A percentile compares a stretch with the other conserved stretches of the same genome.
Conservation (phyloP, 2,113 vertebrate species). For the Merops nubicus region DNA sequence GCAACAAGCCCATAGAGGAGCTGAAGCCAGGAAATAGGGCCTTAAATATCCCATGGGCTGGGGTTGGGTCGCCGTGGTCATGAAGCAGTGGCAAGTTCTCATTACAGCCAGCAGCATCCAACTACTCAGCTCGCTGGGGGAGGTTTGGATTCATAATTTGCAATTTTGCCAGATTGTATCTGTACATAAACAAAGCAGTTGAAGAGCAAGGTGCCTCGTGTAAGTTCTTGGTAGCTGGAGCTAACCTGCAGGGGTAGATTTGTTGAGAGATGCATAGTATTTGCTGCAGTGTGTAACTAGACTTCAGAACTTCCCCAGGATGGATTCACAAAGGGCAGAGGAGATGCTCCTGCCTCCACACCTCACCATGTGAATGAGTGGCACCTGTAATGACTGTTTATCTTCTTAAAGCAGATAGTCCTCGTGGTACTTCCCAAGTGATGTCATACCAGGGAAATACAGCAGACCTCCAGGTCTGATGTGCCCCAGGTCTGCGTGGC, state of each 20-base stretch:
- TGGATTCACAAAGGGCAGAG: background rate
- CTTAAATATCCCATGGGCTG: accelerated
- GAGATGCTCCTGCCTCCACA: background rate
- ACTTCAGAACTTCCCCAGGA: background rate
- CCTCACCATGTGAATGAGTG: background rate
- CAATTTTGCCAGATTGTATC: background rate
- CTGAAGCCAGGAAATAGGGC: background rate
- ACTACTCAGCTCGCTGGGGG: accelerated
- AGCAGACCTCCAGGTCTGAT: background rate
- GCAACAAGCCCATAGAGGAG: background rate
- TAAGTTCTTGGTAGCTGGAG: background rate
- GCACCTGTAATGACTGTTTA: background rate
- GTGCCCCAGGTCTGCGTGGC: background rate
- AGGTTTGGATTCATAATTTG: background rate
- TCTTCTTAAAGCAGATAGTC: background rate
- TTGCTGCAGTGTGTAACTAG: background rate
- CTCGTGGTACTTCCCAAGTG: background rate
- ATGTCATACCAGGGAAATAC: background rate
- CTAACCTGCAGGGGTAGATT: background rate
- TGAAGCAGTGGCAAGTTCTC: background rate
- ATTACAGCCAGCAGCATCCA: background rate
- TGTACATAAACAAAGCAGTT: background rate
- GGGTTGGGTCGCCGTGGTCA: background rate
- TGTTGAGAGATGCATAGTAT: background rate
- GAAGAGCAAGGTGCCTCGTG: background rate